A percentile compares a stretch with the other conserved stretches of the same genome.
Evolutionary conservation across 2,888 invertebrate genomes (phyloP).

Genomic region (Eutolmus rufibarbis): DNA sequence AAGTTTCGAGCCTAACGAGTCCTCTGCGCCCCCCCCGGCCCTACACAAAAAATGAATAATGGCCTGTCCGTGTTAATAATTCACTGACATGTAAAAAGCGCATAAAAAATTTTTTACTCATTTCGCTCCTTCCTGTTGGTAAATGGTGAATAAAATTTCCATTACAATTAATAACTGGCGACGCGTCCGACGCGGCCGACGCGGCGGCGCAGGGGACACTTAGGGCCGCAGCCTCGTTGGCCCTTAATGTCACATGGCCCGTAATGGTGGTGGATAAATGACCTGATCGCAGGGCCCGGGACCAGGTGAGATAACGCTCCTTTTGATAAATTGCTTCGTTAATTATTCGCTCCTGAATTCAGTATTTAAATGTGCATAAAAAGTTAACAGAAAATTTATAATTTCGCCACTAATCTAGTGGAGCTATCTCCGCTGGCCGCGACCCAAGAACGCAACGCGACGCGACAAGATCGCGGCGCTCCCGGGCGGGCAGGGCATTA

Average conservation of each 20-base stretch:
- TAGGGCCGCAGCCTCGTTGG: background rate
- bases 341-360: constrained; percentile 40
- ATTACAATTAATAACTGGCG: constrained; percentile 46
- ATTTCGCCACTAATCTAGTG: background rate
- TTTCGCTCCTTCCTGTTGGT: constrained; percentile 43
- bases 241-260: constrained; percentile 22
- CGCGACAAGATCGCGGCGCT: background rate
- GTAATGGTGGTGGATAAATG: constrained; percentile 37
- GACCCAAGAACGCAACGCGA: background rate
- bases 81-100: constrained; percentile 48
- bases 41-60: constrained; percentile 45
- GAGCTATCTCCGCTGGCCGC: background rate
- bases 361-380: constrained; percentile 16
- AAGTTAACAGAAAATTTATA: constrained; percentile 32
- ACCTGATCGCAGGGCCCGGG: constrained; percentile 5
- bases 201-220: background rate
- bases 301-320: constrained; percentile 37
- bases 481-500: background rate
- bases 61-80: constrained; percentile 48
- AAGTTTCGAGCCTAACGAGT: background rate
- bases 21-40: background rate
- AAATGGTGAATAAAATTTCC: constrained; percentile 48
- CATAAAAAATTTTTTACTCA: constrained; percentile 44
- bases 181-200: background rate
- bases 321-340: constrained; percentile 39